A percentile compares a stretch with the other conserved stretches of the same genome.
These are phyloP conservation scores for Cordylochernes scorpioides DNA, from an alignment of 2,888 invertebrate genomes.

Conservation along the genomic window DNA sequence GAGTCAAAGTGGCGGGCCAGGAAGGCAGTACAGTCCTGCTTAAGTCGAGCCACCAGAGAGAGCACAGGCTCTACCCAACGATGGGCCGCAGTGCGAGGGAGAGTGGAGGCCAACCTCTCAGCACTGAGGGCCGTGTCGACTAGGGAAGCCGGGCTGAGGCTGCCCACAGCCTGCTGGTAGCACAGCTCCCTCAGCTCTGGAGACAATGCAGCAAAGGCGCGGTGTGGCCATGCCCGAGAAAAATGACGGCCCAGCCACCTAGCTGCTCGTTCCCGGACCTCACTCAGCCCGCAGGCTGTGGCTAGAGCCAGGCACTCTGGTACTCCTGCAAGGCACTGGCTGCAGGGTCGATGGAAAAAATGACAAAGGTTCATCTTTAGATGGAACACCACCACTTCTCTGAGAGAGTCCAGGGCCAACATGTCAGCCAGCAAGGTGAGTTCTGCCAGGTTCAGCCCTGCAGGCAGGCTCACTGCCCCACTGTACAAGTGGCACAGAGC, in stretches of 20 bases:
- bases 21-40: conserved; percentile 51
- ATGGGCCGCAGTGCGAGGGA: conserved; percentile 47
- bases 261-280: conserved; percentile 55
- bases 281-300: conserved; percentile 57
- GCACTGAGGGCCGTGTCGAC: conserved; percentile 57
- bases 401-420: conserved; percentile 63
- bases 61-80: conserved; percentile 59
- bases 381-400: conserved; percentile 65
- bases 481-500: conserved; percentile 79
- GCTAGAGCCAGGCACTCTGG: conserved; percentile 61
- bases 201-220: conserved; percentile 58
- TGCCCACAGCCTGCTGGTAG: conserved; percentile 25
- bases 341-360: conserved; percentile 77
- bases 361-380: conserved; percentile 70
- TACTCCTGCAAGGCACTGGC: conserved; percentile 57
- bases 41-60: conserved; percentile 44
- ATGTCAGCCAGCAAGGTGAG: conserved; percentile 65
- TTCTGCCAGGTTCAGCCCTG: conserved; percentile 56
- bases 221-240: conserved; percentile 64
- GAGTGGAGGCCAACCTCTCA: conserved; percentile 44
- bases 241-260: conserved; percentile 68
- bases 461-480: conserved; percentile 62
- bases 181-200: conserved; percentile 44
- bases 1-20: conserved; percentile 46
- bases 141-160: conserved; percentile 40